Evolutionary conservation across 2,113 vertebrate genomes (phyloP), one percentile per base, ranked within the genome.

Genomic region (Colistium nudipinnis): DNA sequence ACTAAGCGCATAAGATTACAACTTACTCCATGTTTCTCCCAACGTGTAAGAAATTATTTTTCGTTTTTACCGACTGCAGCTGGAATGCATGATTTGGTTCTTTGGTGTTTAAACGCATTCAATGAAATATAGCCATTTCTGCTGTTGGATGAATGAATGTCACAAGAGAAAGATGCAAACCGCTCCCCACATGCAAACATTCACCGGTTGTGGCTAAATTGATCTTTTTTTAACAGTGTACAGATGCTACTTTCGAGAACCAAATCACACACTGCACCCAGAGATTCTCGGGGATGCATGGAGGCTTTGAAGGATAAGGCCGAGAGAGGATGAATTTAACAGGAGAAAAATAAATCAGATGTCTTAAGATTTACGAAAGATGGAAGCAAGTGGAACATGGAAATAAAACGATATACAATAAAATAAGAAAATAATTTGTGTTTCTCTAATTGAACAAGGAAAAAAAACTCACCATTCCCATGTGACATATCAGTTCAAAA

Each of bases 81-180:
- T 65, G 10, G 43, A 76, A 71, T 68, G 67, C 16, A 69, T 39
- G 39, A 74, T 65, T 77, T 70, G 62, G 47, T 80, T 85, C 48
- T 44, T 41, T 38, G 31, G 31, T 30, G 33, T 25, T 39, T 14
- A 11, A 39, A 30, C 19, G 66, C 11, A 44, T 0, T 68, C 6
- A 62, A 6, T 13, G 17, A 59, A 33, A 70, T 13, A 9, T 9
- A 44, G 27, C 63, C 71, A 38, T 24, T n/a, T 36, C 62, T 36
- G 27, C 48, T 1, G 25, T 11, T 41, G 17, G 2, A 80, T 56
- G 2, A 48, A 31, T 22, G 20, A 38, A 44, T 0, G 44, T 30
- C 31, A 51, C 20, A 52, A 25, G 61, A 62, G 4, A 9, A 30
- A 53, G 59, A 43, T 10, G 31, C 0, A 45, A 56, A 54, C 47